Percentiles rank a stretch among this genome's conserved stretches.
These are phyloP conservation scores for Syrphus vitripennis DNA, from an alignment of 2,888 invertebrate species.

Conservation along the genomic window DNA sequence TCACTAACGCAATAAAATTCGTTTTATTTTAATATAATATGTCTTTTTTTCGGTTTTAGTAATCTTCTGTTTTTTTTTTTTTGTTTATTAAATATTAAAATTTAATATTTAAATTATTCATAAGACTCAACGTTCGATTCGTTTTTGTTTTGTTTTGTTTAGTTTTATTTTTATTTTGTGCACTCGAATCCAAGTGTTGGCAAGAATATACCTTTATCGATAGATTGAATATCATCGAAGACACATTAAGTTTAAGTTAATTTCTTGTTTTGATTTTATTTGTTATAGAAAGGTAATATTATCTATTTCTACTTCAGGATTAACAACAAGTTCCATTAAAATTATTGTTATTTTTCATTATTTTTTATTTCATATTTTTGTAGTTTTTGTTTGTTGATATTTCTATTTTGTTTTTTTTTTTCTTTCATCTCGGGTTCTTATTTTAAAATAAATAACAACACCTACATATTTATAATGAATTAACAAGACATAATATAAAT, in stretches of 20 bases:
- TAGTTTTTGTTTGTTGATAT: conserved; percentile 8
- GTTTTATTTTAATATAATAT: conserved; percentile 35
- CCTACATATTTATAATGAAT: conserved; percentile 18
- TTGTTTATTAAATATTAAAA: conserved; percentile 29
- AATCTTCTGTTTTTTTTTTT: conserved; percentile 5
- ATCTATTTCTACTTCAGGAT: neutral
- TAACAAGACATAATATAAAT: conserved; percentile 53
- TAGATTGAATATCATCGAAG: conserved; percentile 47
- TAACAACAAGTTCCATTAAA: conserved; percentile 10
- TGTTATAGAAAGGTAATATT: neutral
- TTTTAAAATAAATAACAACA: conserved; percentile 67
- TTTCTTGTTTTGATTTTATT: neutral
- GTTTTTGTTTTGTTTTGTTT: conserved; percentile 40
- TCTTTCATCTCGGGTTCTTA: conserved; percentile 33
- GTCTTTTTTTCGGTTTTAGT: conserved; percentile 1
- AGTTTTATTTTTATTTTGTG: conserved; percentile 34
- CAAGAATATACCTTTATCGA: conserved; percentile 64
- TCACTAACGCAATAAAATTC: conserved; percentile 71
- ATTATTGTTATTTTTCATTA: conserved; percentile 3
- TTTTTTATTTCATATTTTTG: conserved; percentile 3
- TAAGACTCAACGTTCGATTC: conserved; percentile 73
- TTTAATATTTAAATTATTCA: conserved; percentile 73
- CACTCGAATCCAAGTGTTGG: conserved; percentile 69
- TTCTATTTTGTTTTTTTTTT: neutral
- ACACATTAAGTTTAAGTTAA: conserved; percentile 12